Evolutionary conservation across 1,140 invertebrate genomes (phyloP).

Genomic region (Elymnias hypermnestra): DNA sequence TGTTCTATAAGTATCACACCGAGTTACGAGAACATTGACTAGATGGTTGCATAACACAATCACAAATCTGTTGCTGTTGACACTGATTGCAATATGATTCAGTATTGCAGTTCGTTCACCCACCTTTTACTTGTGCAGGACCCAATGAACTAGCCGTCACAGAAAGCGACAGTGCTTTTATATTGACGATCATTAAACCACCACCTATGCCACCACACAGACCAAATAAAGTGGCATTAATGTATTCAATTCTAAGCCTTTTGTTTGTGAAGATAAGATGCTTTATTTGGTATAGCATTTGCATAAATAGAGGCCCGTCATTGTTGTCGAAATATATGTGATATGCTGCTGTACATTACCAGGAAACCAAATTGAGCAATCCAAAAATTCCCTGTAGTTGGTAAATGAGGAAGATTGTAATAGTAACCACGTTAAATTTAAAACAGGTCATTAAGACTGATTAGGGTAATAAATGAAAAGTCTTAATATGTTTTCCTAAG

Average conservation of each 20-base stretch:
- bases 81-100: constrained; percentile 33
- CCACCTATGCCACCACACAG: constrained; percentile 46
- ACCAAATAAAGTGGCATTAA: constrained; percentile 27
- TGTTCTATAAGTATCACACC: constrained; percentile 20
- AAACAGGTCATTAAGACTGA: neutral
- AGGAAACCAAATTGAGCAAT: constrained; percentile 49
- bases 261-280: constrained; percentile 24
- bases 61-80: constrained; percentile 35
- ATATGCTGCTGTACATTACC: constrained; percentile 43
- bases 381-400: constrained; percentile 21
- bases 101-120: constrained; percentile 49
- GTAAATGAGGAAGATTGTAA: constrained; percentile 7
- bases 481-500: too few species aligned
- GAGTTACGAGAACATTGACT: constrained; percentile 20
- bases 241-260: constrained; percentile 45
- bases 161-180: constrained; percentile 71
- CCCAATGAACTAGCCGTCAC: constrained; percentile 63
- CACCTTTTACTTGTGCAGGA: constrained; percentile 69
- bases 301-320: constrained; percentile 6
- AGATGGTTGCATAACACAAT: constrained; percentile 23
- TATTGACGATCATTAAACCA: constrained; percentile 62
- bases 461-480: too few species aligned
- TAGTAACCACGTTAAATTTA: neutral
- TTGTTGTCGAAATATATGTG: constrained; percentile 32
- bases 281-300: constrained; percentile 13